Percentiles rank a stretch among this genome's conserved stretches.
Evolutionary conservation across 2,797 vertebrate genomes (phyloP).

Genomic region (Potorous gilbertii): DNA sequence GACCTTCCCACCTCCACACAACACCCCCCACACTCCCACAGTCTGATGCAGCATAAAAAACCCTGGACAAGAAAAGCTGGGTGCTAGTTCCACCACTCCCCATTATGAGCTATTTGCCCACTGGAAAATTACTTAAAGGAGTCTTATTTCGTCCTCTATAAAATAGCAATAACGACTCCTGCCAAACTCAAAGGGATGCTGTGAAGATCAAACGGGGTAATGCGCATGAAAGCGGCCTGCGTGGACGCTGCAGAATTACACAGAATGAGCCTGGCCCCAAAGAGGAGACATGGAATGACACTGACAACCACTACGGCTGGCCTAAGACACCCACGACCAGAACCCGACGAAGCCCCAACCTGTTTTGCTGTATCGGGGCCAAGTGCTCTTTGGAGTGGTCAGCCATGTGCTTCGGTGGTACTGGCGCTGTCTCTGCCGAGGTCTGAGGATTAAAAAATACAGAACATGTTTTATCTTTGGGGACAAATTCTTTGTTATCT

Average conservation of each 20-base stretch:
- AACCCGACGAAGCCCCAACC: constrained; percentile 83
- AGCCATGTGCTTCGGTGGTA: constrained; percentile 94
- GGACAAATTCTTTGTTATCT: background rate
- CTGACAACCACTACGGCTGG: background rate
- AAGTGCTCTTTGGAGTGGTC: constrained; percentile 92
- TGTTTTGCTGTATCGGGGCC: constrained; percentile 96
- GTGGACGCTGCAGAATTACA: background rate
- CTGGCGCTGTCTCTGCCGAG: constrained; percentile 92
- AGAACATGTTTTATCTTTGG: background rate
- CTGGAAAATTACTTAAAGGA: background rate
- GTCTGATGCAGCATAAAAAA: background rate
- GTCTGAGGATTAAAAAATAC: constrained; percentile 81
- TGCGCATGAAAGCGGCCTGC: background rate
- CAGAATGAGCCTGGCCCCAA: background rate
- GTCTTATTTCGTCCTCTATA: background rate
- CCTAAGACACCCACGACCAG: background rate
- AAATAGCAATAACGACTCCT: background rate
- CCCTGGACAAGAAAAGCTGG: background rate
- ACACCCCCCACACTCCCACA: too few species aligned
- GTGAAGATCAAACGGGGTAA: background rate
- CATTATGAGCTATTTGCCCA: background rate
- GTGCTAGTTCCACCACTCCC: background rate
- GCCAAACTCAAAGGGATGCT: background rate
- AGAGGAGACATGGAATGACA: background rate
- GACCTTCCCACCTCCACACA: background rate